A percentile compares a stretch with the other conserved stretches of the same genome.
Evolutionary conservation across 2,888 invertebrate species (phyloP).

Genomic region (Hypolimnas misippus): DNA sequence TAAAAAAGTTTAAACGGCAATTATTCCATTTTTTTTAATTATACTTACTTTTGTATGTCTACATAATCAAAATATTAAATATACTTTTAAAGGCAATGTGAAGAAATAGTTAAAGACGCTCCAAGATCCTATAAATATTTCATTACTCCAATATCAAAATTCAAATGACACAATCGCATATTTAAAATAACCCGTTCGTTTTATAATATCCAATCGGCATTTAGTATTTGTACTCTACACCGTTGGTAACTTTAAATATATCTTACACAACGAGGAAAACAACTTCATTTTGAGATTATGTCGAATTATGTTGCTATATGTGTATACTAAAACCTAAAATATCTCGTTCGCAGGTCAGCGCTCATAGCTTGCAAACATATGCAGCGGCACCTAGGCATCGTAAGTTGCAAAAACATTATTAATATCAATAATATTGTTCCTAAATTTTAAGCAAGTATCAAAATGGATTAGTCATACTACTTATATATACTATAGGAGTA

Average conservation of each 20-base stretch:
- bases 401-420: slow-evolving; percentile 13
- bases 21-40: too few relatives aligned
- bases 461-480: too few relatives aligned
- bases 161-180: not conserved
- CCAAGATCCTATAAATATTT: not conserved
- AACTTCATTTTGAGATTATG: not conserved
- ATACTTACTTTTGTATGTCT: too few relatives aligned
- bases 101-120: too few relatives aligned
- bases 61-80: too few relatives aligned
- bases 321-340: not conserved
- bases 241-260: not conserved
- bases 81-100: too few relatives aligned
- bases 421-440: too few relatives aligned
- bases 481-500: too few relatives aligned
- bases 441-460: too few relatives aligned
- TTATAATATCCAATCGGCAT: not conserved
- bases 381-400: slow-evolving; percentile 28
- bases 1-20: too few relatives aligned
- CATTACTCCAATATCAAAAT: not conserved
- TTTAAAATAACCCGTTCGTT: not conserved
- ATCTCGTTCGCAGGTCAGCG: slow-evolving; percentile 35
- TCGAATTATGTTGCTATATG: not conserved
- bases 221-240: not conserved
- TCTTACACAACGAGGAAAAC: not conserved
- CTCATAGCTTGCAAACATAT: slow-evolving; percentile 24